Evolutionary conservation across 2,888 invertebrate species (phyloP).

Genomic region (Rotaria magnacalcarata): DNA sequence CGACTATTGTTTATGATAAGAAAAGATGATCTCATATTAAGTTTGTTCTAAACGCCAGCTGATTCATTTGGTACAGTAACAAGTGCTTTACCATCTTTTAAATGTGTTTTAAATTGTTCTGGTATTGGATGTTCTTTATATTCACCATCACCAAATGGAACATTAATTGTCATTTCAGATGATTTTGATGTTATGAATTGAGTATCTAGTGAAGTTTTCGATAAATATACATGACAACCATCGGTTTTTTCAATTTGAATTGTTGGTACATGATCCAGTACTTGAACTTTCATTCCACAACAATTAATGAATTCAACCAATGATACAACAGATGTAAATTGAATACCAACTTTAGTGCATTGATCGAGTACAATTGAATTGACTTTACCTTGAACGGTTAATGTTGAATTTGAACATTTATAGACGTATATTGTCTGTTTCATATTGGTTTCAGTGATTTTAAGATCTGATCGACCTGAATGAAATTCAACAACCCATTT

Average conservation of each 20-base stretch:
- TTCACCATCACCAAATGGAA: slow-evolving; percentile 79
- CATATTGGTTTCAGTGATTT: slow-evolving; percentile 83
- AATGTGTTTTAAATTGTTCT: slow-evolving; percentile 79
- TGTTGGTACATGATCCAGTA: slow-evolving; percentile 83
- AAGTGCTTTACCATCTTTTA: neutral
- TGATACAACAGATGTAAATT: slow-evolving; percentile 44
- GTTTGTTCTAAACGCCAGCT: neutral
- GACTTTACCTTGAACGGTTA: slow-evolving; percentile 72
- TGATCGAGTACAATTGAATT: slow-evolving; percentile 80
- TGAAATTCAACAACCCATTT: slow-evolving; percentile 96
- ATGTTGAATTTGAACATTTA: slow-evolving; percentile 81
- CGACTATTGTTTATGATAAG: neutral
- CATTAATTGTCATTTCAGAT: slow-evolving; percentile 93
- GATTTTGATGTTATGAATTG: slow-evolving; percentile 95
- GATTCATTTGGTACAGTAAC: slow-evolving; percentile 6
- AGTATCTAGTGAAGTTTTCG: slow-evolving; percentile 75
- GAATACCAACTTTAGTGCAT: slow-evolving; percentile 46
- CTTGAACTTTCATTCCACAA: slow-evolving; percentile 96
- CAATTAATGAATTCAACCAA: slow-evolving; percentile 91
- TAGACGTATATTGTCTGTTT: slow-evolving; percentile 95
- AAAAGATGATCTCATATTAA: neutral
- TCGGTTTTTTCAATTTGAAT: slow-evolving; percentile 97
- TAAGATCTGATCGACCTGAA: slow-evolving; percentile 74
- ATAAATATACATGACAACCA: slow-evolving; percentile 94
- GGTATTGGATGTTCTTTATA: slow-evolving; percentile 77